phyloP scores from a whole-genome alignment of 2,888 invertebrate species.

The Erannis defoliaria region DNA sequence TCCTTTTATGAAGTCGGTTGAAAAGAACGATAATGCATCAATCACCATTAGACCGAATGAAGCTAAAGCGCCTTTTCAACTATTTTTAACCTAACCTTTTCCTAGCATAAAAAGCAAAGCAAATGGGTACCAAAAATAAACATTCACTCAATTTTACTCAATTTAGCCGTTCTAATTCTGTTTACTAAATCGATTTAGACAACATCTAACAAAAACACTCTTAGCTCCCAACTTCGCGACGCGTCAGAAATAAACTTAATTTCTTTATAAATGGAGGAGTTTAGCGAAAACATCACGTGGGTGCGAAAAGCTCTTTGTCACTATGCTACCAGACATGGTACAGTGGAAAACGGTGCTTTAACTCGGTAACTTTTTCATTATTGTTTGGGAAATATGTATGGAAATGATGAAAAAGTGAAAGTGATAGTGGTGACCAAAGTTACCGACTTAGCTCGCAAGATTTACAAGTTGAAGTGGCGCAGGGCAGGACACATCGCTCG shows the following conservation, averaged over 20 bases:
- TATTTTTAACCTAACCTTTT: neutral
- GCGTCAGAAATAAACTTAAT: conserved; percentile 23
- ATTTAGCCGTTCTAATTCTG: conserved; percentile 12
- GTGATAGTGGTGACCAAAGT: too few relatives aligned
- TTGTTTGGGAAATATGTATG: too few relatives aligned
- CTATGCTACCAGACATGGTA: neutral
- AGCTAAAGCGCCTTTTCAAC: neutral
- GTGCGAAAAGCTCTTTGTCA: conserved; percentile 17
- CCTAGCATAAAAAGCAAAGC: neutral
- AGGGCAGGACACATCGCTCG: too few relatives aligned
- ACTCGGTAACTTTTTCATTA: neutral
- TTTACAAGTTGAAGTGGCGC: too few relatives aligned
- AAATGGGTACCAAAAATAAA: conserved; percentile 7
- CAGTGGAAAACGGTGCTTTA: conserved; percentile 3
- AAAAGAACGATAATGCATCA: neutral
- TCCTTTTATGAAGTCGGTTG: too few relatives aligned
- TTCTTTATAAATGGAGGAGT: conserved; percentile 16
- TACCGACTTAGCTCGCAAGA: too few relatives aligned
- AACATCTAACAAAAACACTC: conserved; percentile 6
- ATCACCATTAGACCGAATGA: neutral
- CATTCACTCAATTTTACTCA: conserved; percentile 6
- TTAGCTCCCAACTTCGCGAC: conserved; percentile 1
- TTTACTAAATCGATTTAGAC: conserved; percentile 14
- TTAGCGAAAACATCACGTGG: conserved; percentile 26
- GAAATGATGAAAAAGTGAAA: too few relatives aligned